Evolutionary conservation across 2,888 invertebrate genomes (phyloP).

Genomic region (Lithosia quadra): DNA sequence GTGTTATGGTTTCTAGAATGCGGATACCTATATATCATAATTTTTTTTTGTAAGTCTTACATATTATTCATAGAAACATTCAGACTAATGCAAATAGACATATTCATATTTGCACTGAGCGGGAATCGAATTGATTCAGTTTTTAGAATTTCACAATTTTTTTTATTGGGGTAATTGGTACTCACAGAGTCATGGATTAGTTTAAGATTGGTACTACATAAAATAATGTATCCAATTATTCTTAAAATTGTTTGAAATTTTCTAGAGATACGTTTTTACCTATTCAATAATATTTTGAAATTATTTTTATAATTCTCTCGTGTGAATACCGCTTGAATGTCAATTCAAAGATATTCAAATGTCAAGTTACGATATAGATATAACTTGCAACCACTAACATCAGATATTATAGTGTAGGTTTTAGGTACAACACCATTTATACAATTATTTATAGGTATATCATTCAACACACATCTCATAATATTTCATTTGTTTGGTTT

Average conservation of each 20-base stretch:
- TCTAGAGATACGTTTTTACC: background rate
- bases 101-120: too few relatives aligned
- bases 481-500: background rate
- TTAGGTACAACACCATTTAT: background rate
- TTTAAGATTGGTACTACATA: background rate
- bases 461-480: background rate
- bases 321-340: conserved; percentile 40
- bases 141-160: too few relatives aligned
- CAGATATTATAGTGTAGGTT: conserved; percentile 13
- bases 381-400: conserved; percentile 16
- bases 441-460: background rate
- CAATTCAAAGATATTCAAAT: conserved; percentile 55
- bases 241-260: background rate
- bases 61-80: too few relatives aligned
- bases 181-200: background rate
- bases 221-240: too few relatives aligned
- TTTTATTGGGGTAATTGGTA: too few relatives aligned
- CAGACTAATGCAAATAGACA: too few relatives aligned
- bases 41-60: too few relatives aligned
- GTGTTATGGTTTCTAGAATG: too few relatives aligned
- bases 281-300: conserved; percentile 5
- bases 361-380: conserved; percentile 36
- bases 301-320: conserved; percentile 12
- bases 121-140: too few relatives aligned
- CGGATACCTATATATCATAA: too few relatives aligned